A percentile compares a stretch with the other conserved stretches of the same genome.
These are phyloP conservation scores for Carassius gibelio DNA, from an alignment of 2,113 vertebrate genomes.

Conservation along the genomic window DNA sequence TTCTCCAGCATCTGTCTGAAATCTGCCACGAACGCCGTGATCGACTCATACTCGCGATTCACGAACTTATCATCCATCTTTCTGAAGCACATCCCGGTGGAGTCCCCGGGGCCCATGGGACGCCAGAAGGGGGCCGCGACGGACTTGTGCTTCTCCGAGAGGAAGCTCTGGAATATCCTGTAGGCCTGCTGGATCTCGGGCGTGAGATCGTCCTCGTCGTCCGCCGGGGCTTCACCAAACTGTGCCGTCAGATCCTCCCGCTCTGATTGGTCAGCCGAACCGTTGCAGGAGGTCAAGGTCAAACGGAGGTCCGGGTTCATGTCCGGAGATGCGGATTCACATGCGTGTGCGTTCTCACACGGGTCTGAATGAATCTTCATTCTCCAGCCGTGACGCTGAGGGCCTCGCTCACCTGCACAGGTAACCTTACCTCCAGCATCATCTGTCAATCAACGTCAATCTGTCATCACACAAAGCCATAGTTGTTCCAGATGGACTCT, in stretches of 20 bases:
- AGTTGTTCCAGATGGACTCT: conserved; percentile 5
- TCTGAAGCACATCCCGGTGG: conserved; percentile 76
- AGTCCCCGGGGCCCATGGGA: conserved; percentile 69
- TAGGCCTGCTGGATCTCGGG: conserved; percentile 89
- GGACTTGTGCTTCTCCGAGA: conserved; percentile 86
- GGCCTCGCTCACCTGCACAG: conserved; percentile 17
- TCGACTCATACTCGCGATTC: conserved; percentile 82
- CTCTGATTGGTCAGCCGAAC: conserved; percentile 50
- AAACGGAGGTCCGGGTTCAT: conserved; percentile 44
- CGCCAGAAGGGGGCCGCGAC: conserved; percentile 84
- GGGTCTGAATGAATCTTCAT: conserved; percentile 53
- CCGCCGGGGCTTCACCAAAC: conserved; percentile 49
- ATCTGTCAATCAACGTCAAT: conserved; percentile 29
- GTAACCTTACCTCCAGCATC: conserved; percentile 9
- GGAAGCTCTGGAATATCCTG: conserved; percentile 87
- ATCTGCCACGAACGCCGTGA: conserved; percentile 92
- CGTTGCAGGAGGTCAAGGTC: conserved; percentile 57
- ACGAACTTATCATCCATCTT: conserved; percentile 91
- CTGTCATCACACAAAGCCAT: conserved; percentile 21
- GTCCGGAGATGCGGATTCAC: background rate
- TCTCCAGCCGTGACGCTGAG: conserved; percentile 11
- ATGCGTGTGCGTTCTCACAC: conserved; percentile 16
- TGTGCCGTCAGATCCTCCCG: conserved; percentile 50
- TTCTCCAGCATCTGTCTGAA: conserved; percentile 93
- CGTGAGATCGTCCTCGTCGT: conserved; percentile 76